Evolutionary conservation across 2,113 vertebrate species (phyloP).

Genomic region (Gobio gobio): DNA sequence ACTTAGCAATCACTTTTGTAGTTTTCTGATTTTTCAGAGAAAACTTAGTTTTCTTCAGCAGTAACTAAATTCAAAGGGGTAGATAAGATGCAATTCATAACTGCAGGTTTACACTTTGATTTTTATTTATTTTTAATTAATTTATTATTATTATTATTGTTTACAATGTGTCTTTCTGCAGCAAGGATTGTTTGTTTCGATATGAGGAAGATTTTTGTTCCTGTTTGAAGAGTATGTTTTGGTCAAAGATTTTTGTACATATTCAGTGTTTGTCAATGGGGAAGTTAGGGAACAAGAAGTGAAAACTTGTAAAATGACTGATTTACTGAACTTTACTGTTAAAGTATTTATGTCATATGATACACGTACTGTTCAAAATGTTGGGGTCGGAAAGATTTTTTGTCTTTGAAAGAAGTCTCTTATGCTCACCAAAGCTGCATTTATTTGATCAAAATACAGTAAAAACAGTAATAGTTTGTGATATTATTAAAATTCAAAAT

Average conservation of each 20-base stretch:
- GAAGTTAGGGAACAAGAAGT: constrained; percentile 7
- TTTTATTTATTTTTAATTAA: not conserved
- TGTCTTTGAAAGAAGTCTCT: not conserved
- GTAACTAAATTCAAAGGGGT: not conserved
- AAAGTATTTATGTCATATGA: not conserved
- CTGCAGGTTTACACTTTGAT: not conserved
- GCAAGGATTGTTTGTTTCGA: not conserved
- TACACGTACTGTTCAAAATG: no score
- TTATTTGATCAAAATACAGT: not conserved
- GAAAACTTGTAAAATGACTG: not conserved
- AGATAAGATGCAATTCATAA: not conserved
- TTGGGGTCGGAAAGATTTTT: no score
- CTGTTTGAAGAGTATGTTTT: not conserved
- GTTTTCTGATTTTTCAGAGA: not conserved
- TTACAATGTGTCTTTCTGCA: not conserved
- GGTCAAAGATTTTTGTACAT: constrained; percentile 15
- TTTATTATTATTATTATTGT: not conserved
- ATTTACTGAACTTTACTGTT: constrained; percentile 13
- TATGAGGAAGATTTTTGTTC: constrained; percentile 31
- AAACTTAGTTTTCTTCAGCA: not conserved
- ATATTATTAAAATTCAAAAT: not conserved
- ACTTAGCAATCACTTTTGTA: not conserved
- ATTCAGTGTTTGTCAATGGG: not conserved
- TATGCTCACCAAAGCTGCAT: not conserved
- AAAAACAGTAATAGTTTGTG: not conserved